A percentile compares a stretch with the other conserved stretches of the same genome.
phyloP scores from a whole-genome alignment of 2,113 vertebrate species.

The Alouatta palliata region DNA sequence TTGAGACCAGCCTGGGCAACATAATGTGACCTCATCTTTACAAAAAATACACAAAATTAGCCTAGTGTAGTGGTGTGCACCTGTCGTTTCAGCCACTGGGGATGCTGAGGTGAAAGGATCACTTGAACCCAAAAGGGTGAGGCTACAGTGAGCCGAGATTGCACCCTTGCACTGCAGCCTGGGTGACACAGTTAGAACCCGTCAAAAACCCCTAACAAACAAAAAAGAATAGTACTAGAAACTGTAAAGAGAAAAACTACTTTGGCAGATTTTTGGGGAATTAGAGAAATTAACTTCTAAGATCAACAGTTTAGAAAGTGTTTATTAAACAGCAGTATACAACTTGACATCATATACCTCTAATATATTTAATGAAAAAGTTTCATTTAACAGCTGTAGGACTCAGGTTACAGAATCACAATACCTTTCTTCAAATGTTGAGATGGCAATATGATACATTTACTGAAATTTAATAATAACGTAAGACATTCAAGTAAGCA shows the following conservation, averaged over 20 bases:
- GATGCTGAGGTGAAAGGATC: too few species aligned
- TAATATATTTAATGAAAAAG: background rate
- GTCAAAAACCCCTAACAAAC: too few species aligned
- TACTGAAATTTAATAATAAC: slow-evolving; percentile 19
- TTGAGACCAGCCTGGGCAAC: too few species aligned
- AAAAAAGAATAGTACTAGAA: background rate
- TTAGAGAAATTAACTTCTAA: slow-evolving; percentile 16
- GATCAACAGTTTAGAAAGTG: background rate
- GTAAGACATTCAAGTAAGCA: background rate
- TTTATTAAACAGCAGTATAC: slow-evolving; percentile 15
- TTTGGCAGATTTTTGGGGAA: slow-evolving; percentile 4
- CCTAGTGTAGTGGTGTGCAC: too few species aligned
- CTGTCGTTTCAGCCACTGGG: too few species aligned
- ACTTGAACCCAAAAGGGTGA: too few species aligned
- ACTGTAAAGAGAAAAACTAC: background rate
- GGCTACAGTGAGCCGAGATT: too few species aligned
- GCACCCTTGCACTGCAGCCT: too few species aligned
- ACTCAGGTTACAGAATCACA: background rate
- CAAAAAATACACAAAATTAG: too few species aligned
- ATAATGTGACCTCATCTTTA: too few species aligned
- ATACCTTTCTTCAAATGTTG: background rate
- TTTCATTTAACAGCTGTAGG: background rate
- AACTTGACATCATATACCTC: background rate
- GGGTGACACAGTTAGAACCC: too few species aligned
- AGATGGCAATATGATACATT: background rate